Evolutionary conservation across 2,888 invertebrate genomes (phyloP).

Genomic region (Agyllia agylla): DNA sequence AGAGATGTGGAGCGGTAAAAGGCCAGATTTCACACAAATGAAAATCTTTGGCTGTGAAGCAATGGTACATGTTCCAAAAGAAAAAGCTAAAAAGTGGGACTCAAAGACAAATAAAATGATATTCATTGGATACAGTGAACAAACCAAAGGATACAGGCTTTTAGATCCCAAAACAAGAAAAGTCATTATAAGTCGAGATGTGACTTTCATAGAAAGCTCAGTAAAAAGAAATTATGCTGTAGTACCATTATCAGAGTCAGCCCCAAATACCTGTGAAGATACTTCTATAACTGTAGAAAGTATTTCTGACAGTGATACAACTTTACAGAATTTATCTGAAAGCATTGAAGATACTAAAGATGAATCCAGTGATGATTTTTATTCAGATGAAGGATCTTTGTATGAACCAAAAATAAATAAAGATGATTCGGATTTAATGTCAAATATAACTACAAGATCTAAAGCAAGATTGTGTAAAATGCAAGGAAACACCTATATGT

Average conservation of each 20-base stretch:
- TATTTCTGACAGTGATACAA: not conserved
- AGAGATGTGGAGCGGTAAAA: not conserved
- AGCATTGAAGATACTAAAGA: not conserved
- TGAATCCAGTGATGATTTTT: not conserved
- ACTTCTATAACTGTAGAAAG: no score
- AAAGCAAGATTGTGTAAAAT: not conserved
- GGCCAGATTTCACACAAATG: not conserved
- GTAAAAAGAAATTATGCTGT: not conserved
- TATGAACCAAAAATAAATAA: not conserved
- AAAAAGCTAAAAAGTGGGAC: not conserved
- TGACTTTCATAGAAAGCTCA: not conserved
- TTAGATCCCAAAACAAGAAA: not conserved
- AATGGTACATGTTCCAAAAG: not conserved
- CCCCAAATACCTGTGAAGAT: no score
- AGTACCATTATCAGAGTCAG: not conserved
- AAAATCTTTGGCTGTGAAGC: not conserved
- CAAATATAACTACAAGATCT: not conserved
- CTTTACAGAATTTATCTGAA: not conserved
- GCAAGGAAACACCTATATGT: not conserved
- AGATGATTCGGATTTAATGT: no score
- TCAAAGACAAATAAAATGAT: not conserved
- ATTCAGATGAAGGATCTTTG: not conserved
- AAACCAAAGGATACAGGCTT: not conserved
- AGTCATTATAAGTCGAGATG: not conserved
- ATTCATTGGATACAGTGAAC: not conserved